These are phyloP conservation scores for Lophius piscatorius DNA, from an alignment of 2,113 vertebrate genomes.

Conservation along the genomic window DNA sequence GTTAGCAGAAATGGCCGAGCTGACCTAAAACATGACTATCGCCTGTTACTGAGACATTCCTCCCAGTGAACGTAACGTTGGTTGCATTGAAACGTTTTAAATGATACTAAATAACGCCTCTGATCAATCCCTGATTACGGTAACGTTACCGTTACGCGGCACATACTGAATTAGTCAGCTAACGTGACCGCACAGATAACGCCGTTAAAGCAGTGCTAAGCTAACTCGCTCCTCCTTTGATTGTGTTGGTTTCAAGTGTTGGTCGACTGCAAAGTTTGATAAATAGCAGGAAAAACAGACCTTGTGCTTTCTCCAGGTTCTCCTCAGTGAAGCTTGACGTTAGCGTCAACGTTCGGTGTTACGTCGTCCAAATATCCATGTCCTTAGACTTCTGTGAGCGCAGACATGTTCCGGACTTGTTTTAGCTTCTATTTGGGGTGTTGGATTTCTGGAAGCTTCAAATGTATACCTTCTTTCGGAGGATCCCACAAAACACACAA, in stretches of 20 bases:
- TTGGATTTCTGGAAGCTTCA: conserved; percentile 50
- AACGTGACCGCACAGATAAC: background rate
- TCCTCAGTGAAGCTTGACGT: conserved; percentile 40
- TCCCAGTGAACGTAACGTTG: conserved; percentile 1
- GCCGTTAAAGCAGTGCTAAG: conserved; percentile 21
- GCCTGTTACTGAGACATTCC: background rate
- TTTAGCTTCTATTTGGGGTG: conserved; percentile 29
- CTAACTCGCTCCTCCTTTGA: conserved; percentile 40
- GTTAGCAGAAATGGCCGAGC: background rate
- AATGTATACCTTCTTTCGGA: conserved; percentile 44
- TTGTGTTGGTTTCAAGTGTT: conserved; percentile 7
- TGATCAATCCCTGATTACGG: conserved; percentile 6
- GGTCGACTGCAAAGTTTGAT: conserved; percentile 73
- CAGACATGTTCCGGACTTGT: conserved; percentile 33
- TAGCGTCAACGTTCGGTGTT: conserved; percentile 7
- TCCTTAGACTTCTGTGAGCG: conserved; percentile 10
- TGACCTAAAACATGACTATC: background rate
- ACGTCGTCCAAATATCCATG: conserved; percentile 35
- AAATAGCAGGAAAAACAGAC: conserved; percentile 48
- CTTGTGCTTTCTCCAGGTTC: conserved; percentile 33
- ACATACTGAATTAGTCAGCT: conserved; percentile 18
- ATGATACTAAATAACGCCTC: background rate
- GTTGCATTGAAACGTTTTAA: background rate
- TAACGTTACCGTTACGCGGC: conserved; percentile 27
- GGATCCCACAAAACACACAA: conserved; percentile 51